Evolutionary conservation across 30 jellyfish, hydroid and myxozoan genomes (phyloP), one percentile per base, ranked within the genome.

Genomic region (Morbakka virulenta): DNA sequence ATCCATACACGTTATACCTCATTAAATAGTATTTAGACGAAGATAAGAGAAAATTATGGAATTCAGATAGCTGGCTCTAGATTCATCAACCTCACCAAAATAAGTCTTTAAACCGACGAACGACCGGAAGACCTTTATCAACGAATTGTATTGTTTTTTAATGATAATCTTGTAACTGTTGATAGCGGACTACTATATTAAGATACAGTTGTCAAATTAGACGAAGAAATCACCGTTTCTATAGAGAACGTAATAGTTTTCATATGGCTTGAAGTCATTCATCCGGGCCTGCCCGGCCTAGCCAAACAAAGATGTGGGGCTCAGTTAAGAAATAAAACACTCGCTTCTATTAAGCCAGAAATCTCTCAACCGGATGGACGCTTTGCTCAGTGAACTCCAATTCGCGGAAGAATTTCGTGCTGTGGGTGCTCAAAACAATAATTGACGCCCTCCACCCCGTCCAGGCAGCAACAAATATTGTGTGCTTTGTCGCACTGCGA

Each of bases 51-150:
- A 13, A 77, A 71, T 48, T 71, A 34, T 48, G 83, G 83, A 2
- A 35, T 71, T 63, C 77, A 71, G 26, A 35, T 77, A 6, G 48
- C 83, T 6, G 83, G 83, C 2, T 23, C 78, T 2, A 26, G 32
- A 12, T 67, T 67, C 35, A 4, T 67, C 4, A 69, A 72, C 14
- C 32, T 74, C 22, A 29, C 84, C 31, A 25, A 74, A 1, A 74
- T 41, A 6, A 30, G 23, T 1, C 21, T 53, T 22, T 1, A 53
- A 23, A 4, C 83, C 2, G 83, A 29, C 9, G 86, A 74, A 52
- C 71, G 86, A 23, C 86, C 86, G 3, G 86, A 74, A 29, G 86
- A 74, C 86, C 85, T 74, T 30, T 74, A 74, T 74, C 86, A 74
- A 27, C 83, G 86, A 2, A 26, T 74, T 1, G 65, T 74, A 27